Evolutionary conservation across 2,888 invertebrate genomes (phyloP), one percentile per base, ranked within the genome.

Genomic region (Dimorphilus gyrociliatus): DNA sequence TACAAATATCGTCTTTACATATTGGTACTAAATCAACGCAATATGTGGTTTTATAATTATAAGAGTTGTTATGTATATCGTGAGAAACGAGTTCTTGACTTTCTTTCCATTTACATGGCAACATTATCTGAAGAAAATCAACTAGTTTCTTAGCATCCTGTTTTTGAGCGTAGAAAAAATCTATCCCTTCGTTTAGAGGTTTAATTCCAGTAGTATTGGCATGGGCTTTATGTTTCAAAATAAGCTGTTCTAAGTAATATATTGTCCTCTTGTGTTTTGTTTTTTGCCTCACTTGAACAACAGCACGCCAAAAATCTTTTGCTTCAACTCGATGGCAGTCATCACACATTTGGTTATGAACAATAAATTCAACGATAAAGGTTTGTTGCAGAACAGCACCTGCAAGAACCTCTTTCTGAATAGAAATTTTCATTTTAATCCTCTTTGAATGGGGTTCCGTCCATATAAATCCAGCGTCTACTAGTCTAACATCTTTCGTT

Each of bases 371-470:
- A 2, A 97, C 86, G 23, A 90, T 71, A 56, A 94, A 92, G 3
- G 82, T 76, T 66, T 99, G 94, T 56, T 97, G 82, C 10, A 94
- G 67, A 6, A 86, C 73, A 2, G 88, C 77, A 25, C 84, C 86
- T 18, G 3, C 13, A 25, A 29, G 16, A 29, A 65, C 79, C 69
- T 94, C 90, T 27, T 81, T 88, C 62, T 94, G 90, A 8, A 99
- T 79, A 1, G 86, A 88, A 33, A 99, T 64, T 38, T 58, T 61
- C 38, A 86, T 79, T 69, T 92, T 94, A 30, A 99, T 76, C 42
- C 97, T 72, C 63, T 85, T 90, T 1, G 94, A 97, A 68, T 97
- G 97, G 21, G 92, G 88, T 57, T 97, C 97, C 7, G 97, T 99
- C 94, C 94, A 97, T 3, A 90, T 74, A 67, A 97, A 97, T 1